A percentile compares a stretch with the other conserved stretches of the same genome.
phyloP scores from a whole-genome alignment of 2,113 vertebrate species.

The Osmerus eperlanus region DNA sequence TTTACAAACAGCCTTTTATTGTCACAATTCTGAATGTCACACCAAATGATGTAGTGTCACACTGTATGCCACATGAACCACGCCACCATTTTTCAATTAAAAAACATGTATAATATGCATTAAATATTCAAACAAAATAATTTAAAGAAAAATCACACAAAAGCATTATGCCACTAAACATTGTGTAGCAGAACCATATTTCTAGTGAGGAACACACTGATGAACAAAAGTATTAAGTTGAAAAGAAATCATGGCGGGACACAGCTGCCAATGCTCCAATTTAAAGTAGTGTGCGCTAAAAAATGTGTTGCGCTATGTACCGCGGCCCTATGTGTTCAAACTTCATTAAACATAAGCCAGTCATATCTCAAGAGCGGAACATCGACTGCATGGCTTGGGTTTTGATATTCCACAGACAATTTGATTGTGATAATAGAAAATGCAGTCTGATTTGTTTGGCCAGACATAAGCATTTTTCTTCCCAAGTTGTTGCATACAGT shows the following conservation, averaged over 20 bases:
- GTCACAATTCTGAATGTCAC: conserved; percentile 14
- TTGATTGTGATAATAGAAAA: conserved; percentile 11
- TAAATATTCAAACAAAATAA: neutral
- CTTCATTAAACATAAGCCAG: conserved; percentile 8
- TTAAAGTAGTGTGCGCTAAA: no score
- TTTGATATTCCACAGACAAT: conserved; percentile 20
- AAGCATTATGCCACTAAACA: no score
- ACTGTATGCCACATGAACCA: neutral
- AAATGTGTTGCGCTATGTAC: no score
- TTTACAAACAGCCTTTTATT: conserved; percentile 7
- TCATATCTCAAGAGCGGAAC: neutral
- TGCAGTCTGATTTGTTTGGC: conserved; percentile 20
- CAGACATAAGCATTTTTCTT: conserved; percentile 24
- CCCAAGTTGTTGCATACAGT: conserved; percentile 11
- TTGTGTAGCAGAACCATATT: no score
- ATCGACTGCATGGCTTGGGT: conserved; percentile 12
- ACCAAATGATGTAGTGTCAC: conserved; percentile 16
- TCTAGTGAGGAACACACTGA: no score
- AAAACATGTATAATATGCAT: conserved; percentile 12
- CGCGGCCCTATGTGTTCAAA: neutral
- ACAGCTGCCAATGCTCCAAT: no score
- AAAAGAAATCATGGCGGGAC: no score
- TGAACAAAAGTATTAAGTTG: no score
- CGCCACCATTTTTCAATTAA: conserved; percentile 5
- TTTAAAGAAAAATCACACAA: no score